phyloP scores from a whole-genome alignment of 2,888 invertebrate genomes.

The Melanostoma scalare region DNA sequence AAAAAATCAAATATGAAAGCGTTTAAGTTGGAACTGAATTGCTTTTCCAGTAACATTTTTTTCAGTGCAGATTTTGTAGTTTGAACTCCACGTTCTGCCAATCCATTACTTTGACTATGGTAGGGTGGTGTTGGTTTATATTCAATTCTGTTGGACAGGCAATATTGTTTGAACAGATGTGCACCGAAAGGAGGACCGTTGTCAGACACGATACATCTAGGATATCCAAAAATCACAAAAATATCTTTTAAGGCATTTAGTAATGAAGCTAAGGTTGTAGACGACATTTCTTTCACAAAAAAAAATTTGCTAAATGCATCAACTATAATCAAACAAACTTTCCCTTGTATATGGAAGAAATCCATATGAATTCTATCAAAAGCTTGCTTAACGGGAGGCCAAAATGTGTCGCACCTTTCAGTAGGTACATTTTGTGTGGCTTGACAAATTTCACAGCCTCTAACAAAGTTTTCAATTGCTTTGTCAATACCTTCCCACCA shows the following conservation, averaged over 20 bases:
- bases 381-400: no score
- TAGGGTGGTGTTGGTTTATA: conserved; percentile 8
- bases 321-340: no score
- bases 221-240: conserved; percentile 7
- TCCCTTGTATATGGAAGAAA: no score
- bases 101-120: conserved; percentile 10
- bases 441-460: no score
- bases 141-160: not conserved
- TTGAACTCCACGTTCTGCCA: not conserved
- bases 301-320: not conserved
- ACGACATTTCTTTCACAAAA: conserved; percentile 5
- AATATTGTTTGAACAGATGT: not conserved
- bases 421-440: no score
- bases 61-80: not conserved
- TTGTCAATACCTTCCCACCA: no score
- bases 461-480: no score
- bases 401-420: no score
- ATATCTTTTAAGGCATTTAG: not conserved
- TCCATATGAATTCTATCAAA: no score
- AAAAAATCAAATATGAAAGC: no score
- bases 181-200: conserved; percentile 9
- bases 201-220: conserved; percentile 9
- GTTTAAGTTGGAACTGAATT: no score
- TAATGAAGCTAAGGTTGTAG: not conserved
- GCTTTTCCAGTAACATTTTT: no score